Conservation (phyloP, 1,140 invertebrate genomes). For the Pissodes strobi region DNA sequence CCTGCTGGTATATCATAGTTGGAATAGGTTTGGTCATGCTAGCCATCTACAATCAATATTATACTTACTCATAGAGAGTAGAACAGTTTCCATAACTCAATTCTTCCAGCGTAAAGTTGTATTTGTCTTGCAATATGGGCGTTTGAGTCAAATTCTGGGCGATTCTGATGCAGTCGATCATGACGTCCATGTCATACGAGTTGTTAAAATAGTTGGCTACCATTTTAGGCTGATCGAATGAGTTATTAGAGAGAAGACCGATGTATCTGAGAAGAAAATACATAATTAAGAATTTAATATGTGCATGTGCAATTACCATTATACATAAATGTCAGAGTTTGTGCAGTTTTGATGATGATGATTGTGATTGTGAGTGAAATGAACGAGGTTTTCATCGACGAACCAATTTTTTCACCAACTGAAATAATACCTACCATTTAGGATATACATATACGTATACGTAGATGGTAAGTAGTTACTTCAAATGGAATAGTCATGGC, state of each 20-base stretch:
- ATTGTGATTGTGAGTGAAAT: no score
- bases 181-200: conserved; percentile 48
- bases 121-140: conserved; percentile 37
- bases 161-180: conserved; percentile 51
- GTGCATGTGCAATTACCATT: not conserved
- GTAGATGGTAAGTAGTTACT: no score
- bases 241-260: conserved; percentile 55
- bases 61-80: not conserved
- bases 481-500: no score
- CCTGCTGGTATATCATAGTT: no score
- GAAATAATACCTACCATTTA: no score
- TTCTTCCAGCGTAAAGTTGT: conserved; percentile 63
- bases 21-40: no score
- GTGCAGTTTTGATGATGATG: no score
- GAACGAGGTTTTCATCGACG: no score
- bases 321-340: not conserved
- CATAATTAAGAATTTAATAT: not conserved
- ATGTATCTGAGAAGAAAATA: conserved; percentile 13
- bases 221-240: conserved; percentile 61
- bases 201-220: conserved; percentile 60
- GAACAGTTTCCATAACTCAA: conserved; percentile 20
- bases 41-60: no score
- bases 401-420: no score
- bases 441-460: no score
- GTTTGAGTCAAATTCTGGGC: conserved; percentile 34